phyloP scores from a whole-genome alignment of 2,113 vertebrate genomes.

The Aramus guarauna region DNA sequence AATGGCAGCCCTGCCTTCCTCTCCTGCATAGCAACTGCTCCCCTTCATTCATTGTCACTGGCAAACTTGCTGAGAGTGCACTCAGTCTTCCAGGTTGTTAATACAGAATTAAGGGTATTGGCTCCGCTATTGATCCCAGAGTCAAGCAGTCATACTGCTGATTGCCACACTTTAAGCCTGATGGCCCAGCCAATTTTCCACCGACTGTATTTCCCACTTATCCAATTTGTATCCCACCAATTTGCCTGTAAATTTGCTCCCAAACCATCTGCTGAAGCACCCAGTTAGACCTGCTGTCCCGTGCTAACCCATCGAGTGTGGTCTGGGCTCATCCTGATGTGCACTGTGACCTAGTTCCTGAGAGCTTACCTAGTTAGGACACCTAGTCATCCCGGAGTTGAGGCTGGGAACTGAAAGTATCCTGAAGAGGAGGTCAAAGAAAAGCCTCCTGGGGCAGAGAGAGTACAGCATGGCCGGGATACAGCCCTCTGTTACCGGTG shows the following conservation, averaged over 20 bases:
- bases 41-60: not conserved
- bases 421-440: not conserved
- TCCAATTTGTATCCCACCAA: not conserved
- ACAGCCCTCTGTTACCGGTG: not conserved
- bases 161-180: not conserved
- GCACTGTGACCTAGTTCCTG: not conserved
- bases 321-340: not conserved
- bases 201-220: not conserved
- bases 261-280: not conserved
- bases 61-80: not conserved
- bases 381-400: not conserved
- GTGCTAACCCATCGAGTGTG: not conserved
- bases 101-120: not conserved
- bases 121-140: not conserved
- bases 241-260: not conserved
- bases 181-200: not conserved
- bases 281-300: not conserved
- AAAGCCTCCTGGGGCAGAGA: not conserved
- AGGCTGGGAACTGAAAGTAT: not conserved
- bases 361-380: not conserved
- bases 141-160: not conserved
- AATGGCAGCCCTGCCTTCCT: not conserved
- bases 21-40: not conserved
- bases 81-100: not conserved
- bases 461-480: accelerated